Percentiles rank a stretch among this genome's conserved stretches.
These are phyloP conservation scores for Setophaga petechia DNA, from an alignment of 2,113 vertebrate genomes.

Conservation along the genomic window DNA sequence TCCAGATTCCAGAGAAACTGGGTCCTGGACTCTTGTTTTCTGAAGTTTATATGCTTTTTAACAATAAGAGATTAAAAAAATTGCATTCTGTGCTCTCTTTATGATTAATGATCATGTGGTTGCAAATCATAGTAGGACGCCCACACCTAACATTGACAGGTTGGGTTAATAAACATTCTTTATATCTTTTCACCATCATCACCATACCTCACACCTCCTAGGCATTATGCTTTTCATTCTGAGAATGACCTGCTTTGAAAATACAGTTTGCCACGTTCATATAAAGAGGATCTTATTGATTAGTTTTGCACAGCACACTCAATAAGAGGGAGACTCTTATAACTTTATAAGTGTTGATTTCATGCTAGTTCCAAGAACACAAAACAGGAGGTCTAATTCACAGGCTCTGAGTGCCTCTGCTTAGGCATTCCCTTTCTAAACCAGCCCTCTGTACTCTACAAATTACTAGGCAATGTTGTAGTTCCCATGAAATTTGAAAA, in stretches of 20 bases:
- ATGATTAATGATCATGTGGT: background rate
- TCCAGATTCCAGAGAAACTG: conserved; percentile 40
- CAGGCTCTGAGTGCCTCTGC: background rate
- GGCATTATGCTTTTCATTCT: no score
- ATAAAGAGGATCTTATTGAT: no score
- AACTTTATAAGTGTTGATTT: background rate
- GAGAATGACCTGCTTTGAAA: no score
- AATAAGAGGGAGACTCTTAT: background rate
- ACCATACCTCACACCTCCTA: background rate
- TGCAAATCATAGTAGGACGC: background rate
- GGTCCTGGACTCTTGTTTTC: conserved; percentile 41
- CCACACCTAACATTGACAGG: background rate
- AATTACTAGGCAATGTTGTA: background rate
- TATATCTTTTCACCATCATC: background rate
- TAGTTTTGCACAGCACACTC: background rate
- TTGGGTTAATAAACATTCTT: background rate
- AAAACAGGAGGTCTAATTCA: background rate
- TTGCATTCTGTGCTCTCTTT: background rate
- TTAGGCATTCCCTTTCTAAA: background rate
- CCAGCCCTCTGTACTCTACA: background rate
- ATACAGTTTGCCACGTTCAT: no score
- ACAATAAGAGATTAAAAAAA: conserved; percentile 3
- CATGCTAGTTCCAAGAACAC: background rate
- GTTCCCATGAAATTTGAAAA: background rate
- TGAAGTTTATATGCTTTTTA: conserved; percentile 57